Conservation (phyloP, 2,888 invertebrate genomes). For the Nesidiocoris tenuis region DNA sequence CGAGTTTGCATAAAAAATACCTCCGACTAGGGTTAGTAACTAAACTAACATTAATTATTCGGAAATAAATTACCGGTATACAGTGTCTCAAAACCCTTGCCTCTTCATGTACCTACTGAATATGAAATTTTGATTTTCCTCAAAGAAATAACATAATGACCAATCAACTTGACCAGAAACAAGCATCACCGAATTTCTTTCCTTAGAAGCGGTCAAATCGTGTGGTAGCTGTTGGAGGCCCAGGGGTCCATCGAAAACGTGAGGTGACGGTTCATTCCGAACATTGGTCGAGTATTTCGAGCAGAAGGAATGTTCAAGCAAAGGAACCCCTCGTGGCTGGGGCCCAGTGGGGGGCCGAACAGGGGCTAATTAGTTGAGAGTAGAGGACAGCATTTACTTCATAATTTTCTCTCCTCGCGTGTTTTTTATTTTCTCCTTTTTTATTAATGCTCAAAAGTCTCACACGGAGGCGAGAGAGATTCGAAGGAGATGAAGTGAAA, state of each 20-base stretch:
- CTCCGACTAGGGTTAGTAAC: no score
- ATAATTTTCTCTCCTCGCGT: constrained; percentile 6
- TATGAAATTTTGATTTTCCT: no score
- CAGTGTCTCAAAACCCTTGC: no score
- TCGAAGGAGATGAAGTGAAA: background rate
- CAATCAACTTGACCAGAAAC: no score
- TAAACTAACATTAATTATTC: no score
- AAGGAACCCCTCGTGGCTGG: background rate
- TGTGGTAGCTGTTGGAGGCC: background rate
- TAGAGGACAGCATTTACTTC: constrained; percentile 21
- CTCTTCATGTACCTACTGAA: no score
- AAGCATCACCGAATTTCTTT: background rate
- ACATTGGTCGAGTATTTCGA: background rate
- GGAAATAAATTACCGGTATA: no score
- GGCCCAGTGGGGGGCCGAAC: constrained; percentile 18
- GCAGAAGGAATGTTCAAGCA: background rate
- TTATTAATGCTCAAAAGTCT: background rate
- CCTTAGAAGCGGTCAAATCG: background rate
- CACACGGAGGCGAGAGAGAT: background rate
- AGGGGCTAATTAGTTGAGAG: constrained; percentile 32
- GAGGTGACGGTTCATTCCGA: background rate
- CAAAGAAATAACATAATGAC: no score
- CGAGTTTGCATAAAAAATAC: no score
- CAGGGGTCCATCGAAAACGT: background rate
- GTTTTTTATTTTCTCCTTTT: background rate